phyloP scores from a whole-genome alignment of 2,797 vertebrate genomes.

The Anisognathus igniventris region DNA sequence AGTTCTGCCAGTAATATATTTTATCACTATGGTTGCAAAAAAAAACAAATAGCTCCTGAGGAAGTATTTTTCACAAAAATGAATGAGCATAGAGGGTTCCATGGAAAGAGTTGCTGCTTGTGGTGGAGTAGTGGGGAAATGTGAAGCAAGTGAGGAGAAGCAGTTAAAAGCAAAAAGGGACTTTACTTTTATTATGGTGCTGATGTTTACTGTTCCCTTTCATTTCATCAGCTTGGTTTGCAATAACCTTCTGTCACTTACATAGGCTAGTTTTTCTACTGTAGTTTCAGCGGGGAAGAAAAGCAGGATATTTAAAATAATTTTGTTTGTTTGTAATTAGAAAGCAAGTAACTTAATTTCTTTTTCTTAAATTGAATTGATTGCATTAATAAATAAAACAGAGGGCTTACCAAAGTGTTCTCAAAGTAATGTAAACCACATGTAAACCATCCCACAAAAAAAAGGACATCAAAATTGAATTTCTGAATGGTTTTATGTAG shows the following conservation, averaged over 20 bases:
- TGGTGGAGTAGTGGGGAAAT: not conserved
- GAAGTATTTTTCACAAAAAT: conserved; percentile 28
- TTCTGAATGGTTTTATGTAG: not conserved
- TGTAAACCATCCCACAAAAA: not conserved
- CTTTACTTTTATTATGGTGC: not conserved
- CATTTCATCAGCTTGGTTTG: not conserved
- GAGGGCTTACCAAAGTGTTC: not conserved
- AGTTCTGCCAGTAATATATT: not conserved
- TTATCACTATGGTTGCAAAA: conserved; percentile 52
- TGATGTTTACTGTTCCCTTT: not conserved
- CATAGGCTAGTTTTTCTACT: not conserved
- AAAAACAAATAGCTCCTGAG: conserved; percentile 13
- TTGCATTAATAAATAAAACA: not conserved
- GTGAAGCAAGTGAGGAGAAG: not conserved
- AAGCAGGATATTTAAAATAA: not conserved
- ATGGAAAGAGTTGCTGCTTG: not conserved
- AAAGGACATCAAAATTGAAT: not conserved
- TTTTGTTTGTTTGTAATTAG: conserved; percentile 39
- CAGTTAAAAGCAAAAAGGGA: not conserved
- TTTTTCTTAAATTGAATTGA: conserved; percentile 6
- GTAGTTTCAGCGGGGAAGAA: not conserved
- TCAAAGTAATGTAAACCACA: not conserved
- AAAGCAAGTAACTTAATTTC: not conserved
- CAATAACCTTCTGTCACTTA: not conserved
- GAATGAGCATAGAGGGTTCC: not conserved